Percentiles rank a stretch among this genome's conserved stretches.
phyloP scores from a whole-genome alignment of 2,888 invertebrate genomes.

The Ametastegia equiseti region DNA sequence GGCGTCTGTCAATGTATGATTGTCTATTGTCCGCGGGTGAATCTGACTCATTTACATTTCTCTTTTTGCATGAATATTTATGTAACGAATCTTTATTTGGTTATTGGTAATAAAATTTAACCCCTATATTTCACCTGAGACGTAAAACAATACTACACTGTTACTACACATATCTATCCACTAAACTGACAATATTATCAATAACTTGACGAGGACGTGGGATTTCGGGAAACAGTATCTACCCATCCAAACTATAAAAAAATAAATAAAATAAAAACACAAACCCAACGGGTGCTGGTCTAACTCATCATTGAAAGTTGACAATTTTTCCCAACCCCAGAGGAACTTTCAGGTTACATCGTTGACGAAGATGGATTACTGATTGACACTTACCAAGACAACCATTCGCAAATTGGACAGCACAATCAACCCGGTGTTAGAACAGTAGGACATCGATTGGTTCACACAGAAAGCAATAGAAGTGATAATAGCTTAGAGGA shows the following conservation, averaged over 20 bases:
- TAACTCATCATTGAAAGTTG: slow-evolving; percentile 4
- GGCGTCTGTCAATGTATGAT: not conserved
- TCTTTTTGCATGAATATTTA: not conserved
- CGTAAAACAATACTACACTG: not conserved
- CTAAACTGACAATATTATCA: not conserved
- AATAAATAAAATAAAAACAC: not conserved
- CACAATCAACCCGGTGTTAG: slow-evolving; percentile 38
- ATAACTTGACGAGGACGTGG: not conserved
- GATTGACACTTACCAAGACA: slow-evolving; percentile 53
- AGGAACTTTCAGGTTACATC: slow-evolving; percentile 63
- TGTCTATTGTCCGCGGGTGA: not conserved
- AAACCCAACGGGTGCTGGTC: slow-evolving; percentile 29
- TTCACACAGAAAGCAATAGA: slow-evolving; percentile 60
- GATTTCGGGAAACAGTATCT: not conserved
- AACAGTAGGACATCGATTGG: slow-evolving; percentile 46
- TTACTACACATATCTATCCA: not conserved
- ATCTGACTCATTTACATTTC: not conserved
- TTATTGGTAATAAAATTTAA: slow-evolving; percentile 31
- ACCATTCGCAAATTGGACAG: slow-evolving; percentile 49
- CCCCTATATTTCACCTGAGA: not conserved
- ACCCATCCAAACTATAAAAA: not conserved
- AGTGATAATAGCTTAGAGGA: slow-evolving; percentile 66
- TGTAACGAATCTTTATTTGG: slow-evolving; percentile 2
- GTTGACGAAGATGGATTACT: slow-evolving; percentile 64
- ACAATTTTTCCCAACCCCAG: slow-evolving; percentile 18